Conservation (phyloP, 2,797 vertebrate genomes). For the Microctenopoma lineatum region DNA sequence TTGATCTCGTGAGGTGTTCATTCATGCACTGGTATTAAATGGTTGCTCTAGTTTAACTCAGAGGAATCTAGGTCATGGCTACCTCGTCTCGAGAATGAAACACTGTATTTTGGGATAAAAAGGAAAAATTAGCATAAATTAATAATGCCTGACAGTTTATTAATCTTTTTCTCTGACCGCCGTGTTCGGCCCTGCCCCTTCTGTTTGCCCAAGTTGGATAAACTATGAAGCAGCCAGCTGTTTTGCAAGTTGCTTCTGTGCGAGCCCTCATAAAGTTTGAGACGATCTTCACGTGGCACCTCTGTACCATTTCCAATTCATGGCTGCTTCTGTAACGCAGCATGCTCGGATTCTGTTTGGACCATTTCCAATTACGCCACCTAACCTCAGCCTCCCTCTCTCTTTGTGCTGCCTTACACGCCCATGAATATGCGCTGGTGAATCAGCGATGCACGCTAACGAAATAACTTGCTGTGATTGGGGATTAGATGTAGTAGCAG, state of each 20-base stretch:
- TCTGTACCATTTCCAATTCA: constrained; percentile 44
- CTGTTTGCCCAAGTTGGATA: constrained; percentile 1
- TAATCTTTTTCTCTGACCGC: constrained; percentile 15
- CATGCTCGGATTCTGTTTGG: constrained; percentile 56
- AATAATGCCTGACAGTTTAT: constrained; percentile 20
- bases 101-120: constrained; percentile 5
- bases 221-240: constrained; percentile 34
- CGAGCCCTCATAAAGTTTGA: constrained; percentile 26
- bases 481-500: constrained; percentile 77
- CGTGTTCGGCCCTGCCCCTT: constrained; percentile 11
- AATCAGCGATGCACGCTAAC: constrained; percentile 69
- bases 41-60: constrained; percentile 8
- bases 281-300: constrained; percentile 52
- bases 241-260: constrained; percentile 28
- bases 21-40: constrained; percentile 8
- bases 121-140: neutral
- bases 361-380: constrained; percentile 57
- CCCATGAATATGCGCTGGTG: constrained; percentile 61
- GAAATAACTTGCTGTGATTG: constrained; percentile 78
- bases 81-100: constrained; percentile 13
- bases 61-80: constrained; percentile 31
- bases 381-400: constrained; percentile 62
- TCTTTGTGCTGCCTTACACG: constrained; percentile 50
- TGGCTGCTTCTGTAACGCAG: constrained; percentile 43
- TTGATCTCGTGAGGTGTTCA: constrained; percentile 9